phyloP scores from a whole-genome alignment of 2,797 vertebrate species.

The Oceanodroma leucorhoa region DNA sequence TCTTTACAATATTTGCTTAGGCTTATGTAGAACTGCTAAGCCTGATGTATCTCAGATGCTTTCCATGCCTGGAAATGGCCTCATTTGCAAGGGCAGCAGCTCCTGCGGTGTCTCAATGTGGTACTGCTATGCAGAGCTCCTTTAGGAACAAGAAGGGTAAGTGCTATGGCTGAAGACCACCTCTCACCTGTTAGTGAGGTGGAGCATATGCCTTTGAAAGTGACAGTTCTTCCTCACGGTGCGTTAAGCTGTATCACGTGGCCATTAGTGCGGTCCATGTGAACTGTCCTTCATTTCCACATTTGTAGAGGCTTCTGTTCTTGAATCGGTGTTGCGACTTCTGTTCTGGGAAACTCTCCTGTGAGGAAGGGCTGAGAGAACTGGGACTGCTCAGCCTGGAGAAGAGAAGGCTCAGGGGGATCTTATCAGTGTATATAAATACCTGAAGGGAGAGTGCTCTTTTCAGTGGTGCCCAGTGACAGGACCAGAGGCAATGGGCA shows the following conservation, averaged over 20 bases:
- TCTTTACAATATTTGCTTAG: neutral
- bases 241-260: neutral
- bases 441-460: neutral
- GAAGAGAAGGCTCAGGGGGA: neutral
- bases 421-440: neutral
- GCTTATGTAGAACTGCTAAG: neutral
- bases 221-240: neutral
- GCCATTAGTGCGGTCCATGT: neutral
- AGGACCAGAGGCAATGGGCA: neutral
- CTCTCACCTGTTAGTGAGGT: neutral
- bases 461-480: neutral
- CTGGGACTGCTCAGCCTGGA: neutral
- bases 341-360: neutral
- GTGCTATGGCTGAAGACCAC: neutral
- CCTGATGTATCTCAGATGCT: neutral
- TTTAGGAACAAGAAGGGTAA: neutral
- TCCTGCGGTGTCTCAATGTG: neutral
- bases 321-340: neutral
- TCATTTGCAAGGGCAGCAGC: neutral
- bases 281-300: neutral
- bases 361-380: neutral
- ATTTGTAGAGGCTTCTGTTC: neutral
- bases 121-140: neutral
- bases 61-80: neutral
- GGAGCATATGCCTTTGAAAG: neutral